phyloP scores from a whole-genome alignment of 2,797 vertebrate species.

The Glossophaga mutica region DNA sequence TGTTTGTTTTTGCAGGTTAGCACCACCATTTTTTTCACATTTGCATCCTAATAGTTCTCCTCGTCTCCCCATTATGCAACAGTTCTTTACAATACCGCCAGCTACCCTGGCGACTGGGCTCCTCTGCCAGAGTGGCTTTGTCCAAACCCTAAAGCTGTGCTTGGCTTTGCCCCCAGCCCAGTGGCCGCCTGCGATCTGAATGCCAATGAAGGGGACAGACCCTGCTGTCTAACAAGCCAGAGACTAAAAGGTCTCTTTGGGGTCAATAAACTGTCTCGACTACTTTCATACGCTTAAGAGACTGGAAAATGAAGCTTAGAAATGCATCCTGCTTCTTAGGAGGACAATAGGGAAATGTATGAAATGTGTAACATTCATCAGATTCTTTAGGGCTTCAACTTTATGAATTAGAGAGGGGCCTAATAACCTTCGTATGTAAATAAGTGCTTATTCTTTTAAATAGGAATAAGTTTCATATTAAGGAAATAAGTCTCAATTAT shows the following conservation, averaged over 20 bases:
- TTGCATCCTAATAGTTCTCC: conserved; percentile 84
- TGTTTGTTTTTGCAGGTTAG: conserved; percentile 83
- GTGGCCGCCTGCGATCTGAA: conserved; percentile 81
- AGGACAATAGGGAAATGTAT: conserved; percentile 36
- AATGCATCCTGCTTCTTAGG: conserved; percentile 67
- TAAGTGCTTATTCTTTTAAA: conserved; percentile 9
- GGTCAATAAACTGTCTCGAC: conserved; percentile 85
- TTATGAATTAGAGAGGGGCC: not conserved
- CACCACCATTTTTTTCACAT: conserved; percentile 72
- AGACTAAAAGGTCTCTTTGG: conserved; percentile 82
- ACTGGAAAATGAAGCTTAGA: conserved; percentile 72
- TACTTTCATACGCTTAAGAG: conserved; percentile 77
- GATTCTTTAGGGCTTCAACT: not conserved
- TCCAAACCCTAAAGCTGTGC: conserved; percentile 84
- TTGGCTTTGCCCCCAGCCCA: conserved; percentile 78
- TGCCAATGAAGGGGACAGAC: conserved; percentile 83
- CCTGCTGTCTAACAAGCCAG: conserved; percentile 77
- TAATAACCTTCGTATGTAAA: not conserved
- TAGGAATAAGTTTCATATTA: not conserved
- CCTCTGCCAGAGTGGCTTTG: conserved; percentile 85
- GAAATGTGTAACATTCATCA: not conserved
- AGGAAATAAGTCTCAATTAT: not conserved
- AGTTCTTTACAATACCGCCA: conserved; percentile 84
- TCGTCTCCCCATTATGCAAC: conserved; percentile 85
- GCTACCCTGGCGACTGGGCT: conserved; percentile 86